These are phyloP conservation scores for Penaeus chinensis DNA, from an alignment of 1,140 invertebrate genomes.

Conservation along the genomic window DNA sequence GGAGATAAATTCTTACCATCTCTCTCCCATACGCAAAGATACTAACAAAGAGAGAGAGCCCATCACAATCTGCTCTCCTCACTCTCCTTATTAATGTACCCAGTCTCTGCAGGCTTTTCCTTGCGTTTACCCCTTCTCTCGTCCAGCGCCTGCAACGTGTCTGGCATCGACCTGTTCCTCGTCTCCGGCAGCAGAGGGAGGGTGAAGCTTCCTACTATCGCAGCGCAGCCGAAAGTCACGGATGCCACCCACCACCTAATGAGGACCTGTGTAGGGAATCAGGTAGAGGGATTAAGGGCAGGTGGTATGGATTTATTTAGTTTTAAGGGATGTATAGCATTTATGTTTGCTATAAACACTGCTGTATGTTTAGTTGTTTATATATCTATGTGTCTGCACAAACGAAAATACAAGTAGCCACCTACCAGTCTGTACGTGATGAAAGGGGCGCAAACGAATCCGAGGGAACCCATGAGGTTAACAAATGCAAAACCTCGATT, in stretches of 20 bases:
- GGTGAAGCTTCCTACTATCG: not conserved
- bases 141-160: not conserved
- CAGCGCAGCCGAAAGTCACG: constrained; percentile 5
- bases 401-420: not conserved
- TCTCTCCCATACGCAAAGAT: no score
- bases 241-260: not conserved
- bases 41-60: no score
- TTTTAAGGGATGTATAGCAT: no score
- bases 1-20: no score
- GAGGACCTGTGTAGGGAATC: not conserved
- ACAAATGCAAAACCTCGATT: not conserved
- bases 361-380: no score
- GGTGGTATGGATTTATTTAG: no score
- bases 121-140: not conserved
- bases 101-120: no score
- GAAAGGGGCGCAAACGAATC: constrained; percentile 1
- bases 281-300: not conserved
- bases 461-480: not conserved
- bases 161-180: constrained; percentile 2
- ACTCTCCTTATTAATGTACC: no score
- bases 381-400: no score
- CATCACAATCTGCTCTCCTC: no score
- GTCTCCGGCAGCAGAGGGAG: constrained; percentile 5
- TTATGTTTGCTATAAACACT: no score
- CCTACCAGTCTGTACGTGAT: not conserved